A percentile compares a stretch with the other conserved stretches of the same genome.
Evolutionary conservation across 2,113 vertebrate genomes (phyloP).

Genomic region (Baryphthengus martii): DNA sequence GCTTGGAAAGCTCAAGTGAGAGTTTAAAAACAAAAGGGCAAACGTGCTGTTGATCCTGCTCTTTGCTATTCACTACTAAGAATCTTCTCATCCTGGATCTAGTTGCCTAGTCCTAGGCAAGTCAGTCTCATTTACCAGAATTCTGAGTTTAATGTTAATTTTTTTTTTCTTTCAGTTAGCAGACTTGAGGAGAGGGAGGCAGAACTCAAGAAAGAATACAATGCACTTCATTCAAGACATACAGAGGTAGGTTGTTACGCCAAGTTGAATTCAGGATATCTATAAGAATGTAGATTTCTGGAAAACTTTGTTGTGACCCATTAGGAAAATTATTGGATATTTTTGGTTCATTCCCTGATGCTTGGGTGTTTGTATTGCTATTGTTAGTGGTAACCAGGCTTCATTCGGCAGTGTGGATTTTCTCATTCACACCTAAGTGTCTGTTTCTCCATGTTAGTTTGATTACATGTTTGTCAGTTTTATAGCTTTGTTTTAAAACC

Average conservation of each 20-base stretch:
- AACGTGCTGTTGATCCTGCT: not conserved
- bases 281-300: not conserved
- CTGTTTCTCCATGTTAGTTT: not conserved
- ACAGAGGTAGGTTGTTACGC: constrained; percentile 85
- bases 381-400: not conserved
- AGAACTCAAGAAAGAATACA: constrained; percentile 95
- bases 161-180: constrained; percentile 79
- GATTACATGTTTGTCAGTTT: not conserved
- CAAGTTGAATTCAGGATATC: not conserved
- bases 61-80: not conserved
- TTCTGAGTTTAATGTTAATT: not conserved
- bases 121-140: not conserved
- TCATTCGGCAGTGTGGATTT: not conserved
- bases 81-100: not conserved
- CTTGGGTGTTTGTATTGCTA: not conserved
- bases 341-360: not conserved
- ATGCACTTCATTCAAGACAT: constrained; percentile 92
- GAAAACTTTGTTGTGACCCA: not conserved
- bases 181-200: constrained; percentile 95
- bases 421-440: not conserved
- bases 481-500: not conserved
- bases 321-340: not conserved
- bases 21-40: not conserved
- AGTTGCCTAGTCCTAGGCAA: not conserved
- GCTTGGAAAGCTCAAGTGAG: not conserved